These are phyloP conservation scores for Heliconius nattereri DNA, from an alignment of 1,140 invertebrate species.

Conservation along the genomic window DNA sequence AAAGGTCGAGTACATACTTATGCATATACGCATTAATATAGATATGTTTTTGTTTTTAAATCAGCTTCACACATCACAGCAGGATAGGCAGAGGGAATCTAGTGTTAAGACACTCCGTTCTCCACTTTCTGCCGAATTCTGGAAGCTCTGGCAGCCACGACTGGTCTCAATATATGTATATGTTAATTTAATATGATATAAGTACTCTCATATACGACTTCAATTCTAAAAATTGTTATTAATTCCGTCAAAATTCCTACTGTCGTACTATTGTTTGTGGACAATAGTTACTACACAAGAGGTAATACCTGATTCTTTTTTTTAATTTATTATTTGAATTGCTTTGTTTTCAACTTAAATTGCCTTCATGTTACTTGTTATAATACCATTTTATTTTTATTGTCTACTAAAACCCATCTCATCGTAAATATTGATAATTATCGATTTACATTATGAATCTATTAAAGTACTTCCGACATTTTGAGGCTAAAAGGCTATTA, in stretches of 20 bases:
- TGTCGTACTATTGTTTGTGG: conserved; percentile 27
- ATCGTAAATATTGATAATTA: not conserved
- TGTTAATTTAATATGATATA: too few species aligned
- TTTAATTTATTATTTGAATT: conserved; percentile 23
- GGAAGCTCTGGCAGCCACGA: too few species aligned
- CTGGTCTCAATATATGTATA: too few species aligned
- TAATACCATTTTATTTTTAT: not conserved
- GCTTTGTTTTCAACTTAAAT: conserved; percentile 29
- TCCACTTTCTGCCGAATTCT: too few species aligned
- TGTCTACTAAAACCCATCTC: not conserved
- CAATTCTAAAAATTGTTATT: conserved; percentile 13
- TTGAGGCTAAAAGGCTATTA: not conserved
- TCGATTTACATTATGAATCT: not conserved
- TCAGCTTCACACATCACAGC: too few species aligned
- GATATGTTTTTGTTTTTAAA: too few species aligned
- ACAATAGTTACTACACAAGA: conserved; percentile 32
- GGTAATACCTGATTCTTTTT: conserved; percentile 8
- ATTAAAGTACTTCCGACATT: not conserved
- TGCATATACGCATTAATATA: not conserved
- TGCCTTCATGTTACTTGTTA: conserved; percentile 13
- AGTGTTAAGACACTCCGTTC: too few species aligned
- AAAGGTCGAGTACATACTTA: not conserved
- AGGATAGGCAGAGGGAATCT: too few species aligned
- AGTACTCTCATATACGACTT: not conserved
- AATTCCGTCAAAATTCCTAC: conserved; percentile 15